These are phyloP conservation scores for Arctocebus calabarensis DNA, from an alignment of 2,797 vertebrate genomes.

Conservation along the genomic window DNA sequence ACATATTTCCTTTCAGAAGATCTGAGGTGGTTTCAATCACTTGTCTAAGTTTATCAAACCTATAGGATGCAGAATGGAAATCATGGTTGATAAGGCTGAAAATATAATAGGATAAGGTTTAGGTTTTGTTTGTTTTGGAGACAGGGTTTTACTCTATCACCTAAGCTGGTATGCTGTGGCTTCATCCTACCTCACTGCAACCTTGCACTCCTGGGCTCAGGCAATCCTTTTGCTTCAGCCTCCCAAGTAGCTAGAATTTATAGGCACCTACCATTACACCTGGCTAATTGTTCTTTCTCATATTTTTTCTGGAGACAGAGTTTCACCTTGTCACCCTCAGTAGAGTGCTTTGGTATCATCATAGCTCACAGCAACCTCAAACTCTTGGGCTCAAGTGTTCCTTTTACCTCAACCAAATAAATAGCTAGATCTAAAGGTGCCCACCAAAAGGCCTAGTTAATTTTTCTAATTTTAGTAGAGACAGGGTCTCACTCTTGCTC, in stretches of 20 bases:
- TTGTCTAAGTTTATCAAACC: neutral
- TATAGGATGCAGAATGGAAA: neutral
- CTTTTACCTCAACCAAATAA: no score
- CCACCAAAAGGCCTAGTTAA: rapidly evolving
- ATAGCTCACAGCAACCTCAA: no score
- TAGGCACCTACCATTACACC: rapidly evolving
- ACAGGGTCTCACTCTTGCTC: neutral
- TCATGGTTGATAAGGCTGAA: neutral
- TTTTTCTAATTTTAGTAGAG: no score
- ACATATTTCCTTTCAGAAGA: neutral
- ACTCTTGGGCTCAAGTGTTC: no score
- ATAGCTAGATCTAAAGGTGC: no score
- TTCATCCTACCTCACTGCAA: neutral
- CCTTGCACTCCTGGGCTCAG: neutral
- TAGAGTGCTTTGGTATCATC: no score
- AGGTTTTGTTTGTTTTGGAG: neutral
- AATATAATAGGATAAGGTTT: neutral
- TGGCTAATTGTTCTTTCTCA: neutral
- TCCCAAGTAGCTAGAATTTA: neutral
- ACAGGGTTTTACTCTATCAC: neutral
- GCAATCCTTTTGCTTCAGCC: neutral
- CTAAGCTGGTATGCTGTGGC: neutral
- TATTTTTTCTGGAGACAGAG: neutral
- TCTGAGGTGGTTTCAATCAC: neutral
- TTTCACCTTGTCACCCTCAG: no score